Conservation (phyloP, 2,888 invertebrate genomes). For the Drosophila subquinaria region DNA sequence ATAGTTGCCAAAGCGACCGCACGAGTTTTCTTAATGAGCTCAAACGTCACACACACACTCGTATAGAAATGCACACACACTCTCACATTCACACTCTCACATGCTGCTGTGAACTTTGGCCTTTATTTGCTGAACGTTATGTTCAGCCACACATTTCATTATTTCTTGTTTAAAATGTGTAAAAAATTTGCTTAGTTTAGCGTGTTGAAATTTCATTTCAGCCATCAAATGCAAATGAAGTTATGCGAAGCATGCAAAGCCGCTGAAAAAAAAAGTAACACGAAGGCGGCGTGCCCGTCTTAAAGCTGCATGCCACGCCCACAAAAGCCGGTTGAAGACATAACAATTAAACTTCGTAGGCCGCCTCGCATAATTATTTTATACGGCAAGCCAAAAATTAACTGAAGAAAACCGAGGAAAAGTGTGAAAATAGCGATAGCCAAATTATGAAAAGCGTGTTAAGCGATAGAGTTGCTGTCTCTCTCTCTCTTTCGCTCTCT, state of each 20-base stretch:
- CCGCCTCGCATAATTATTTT: slow-evolving; percentile 68
- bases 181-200: slow-evolving; percentile 60
- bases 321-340: slow-evolving; percentile 33
- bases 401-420: slow-evolving; percentile 35
- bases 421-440: slow-evolving; percentile 27
- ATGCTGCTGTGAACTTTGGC: slow-evolving; percentile 41
- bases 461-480: slow-evolving; percentile 17
- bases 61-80: slow-evolving; percentile 2
- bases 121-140: slow-evolving; percentile 51
- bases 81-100: slow-evolving; percentile 3
- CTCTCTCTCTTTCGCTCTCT: background rate
- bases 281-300: slow-evolving; percentile 18
- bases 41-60: slow-evolving; percentile 46
- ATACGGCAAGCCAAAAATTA: slow-evolving; percentile 24
- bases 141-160: slow-evolving; percentile 47
- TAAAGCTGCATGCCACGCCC: slow-evolving; percentile 43
- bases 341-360: slow-evolving; percentile 73
- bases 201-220: slow-evolving; percentile 51
- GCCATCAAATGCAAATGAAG: slow-evolving; percentile 42
- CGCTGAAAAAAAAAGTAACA: slow-evolving; percentile 11
- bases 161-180: slow-evolving; percentile 57
- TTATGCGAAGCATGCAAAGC: slow-evolving; percentile 24
- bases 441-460: slow-evolving; percentile 48
- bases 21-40: slow-evolving; percentile 72
- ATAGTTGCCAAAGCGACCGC: slow-evolving; percentile 71